Base-by-base conservation (phyloP, 1,140 invertebrate genomes). In the Caenorhabditis latens region DNA sequence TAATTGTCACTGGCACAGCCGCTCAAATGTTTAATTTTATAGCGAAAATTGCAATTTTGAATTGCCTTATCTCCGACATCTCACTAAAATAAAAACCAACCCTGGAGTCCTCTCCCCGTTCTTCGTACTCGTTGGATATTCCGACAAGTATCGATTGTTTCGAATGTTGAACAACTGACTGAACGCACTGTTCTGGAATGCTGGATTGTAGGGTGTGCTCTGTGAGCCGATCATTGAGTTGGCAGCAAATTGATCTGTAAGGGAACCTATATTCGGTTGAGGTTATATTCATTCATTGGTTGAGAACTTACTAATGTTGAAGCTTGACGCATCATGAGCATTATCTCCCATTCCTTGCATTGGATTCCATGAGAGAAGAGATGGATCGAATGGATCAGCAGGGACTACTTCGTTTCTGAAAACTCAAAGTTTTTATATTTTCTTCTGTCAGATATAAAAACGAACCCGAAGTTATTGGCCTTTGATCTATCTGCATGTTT, bases 401-500 rank as follows among this genome's bases (percentile, higher is more conserved):
- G 75, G 50, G 2, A 63, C 79, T 32, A 87, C 58, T 43, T 63
- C 86, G 86, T 83, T 83, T 67, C 79, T 71, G 58, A 32, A 61
- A 67, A 4, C 50, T 19, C 53, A 43, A 55, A 42, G n/a, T n/a
- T n/a, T n/a, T n/a, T n/a, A 58, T 21, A 58, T 63, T 42, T 7
- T 84, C 9, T 16, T 19, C 6, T 40, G 58, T 67, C 21, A 2
- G 21, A 21, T 21, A n/a, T 19, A 4, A 0, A 13, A 46, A 67
- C 84, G 14, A 42, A 67, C 65, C 75, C 65, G 19, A 75, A 65
- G 21, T 58, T 65, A 16, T 21, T 71, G 19, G 50, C 75, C 90
- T 90, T 84, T 91, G 91, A 71, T 65, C 87, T 24, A 87, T 93
- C 92, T 9, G 92, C 91, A 89, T 99, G 98, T 92, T 99, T 99